Percentiles rank a stretch among this genome's conserved stretches.
Conservation (phyloP, 1,140 invertebrate species). For the Apocrypta bakeri region DNA sequence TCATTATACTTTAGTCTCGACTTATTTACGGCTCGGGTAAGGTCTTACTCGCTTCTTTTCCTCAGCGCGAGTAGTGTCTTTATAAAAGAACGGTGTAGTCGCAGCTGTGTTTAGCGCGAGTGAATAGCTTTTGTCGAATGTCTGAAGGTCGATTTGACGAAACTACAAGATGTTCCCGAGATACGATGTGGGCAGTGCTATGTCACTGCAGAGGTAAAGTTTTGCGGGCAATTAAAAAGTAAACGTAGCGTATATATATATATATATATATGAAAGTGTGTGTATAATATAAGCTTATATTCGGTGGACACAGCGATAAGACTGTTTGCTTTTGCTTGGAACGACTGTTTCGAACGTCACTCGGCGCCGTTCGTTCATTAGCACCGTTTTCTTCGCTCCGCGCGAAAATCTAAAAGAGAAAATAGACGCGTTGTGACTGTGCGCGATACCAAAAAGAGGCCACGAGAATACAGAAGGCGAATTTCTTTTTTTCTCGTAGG, state of each 20-base stretch:
- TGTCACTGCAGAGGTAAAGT: constrained; percentile 67
- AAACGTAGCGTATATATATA: no score
- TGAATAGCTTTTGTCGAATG: background rate
- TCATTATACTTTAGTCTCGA: background rate
- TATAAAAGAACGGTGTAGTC: background rate
- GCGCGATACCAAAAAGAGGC: no score
- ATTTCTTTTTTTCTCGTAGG: constrained; percentile 54
- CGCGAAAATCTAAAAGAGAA: background rate
- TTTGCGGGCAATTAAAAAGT: background rate
- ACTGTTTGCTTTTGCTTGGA: background rate
- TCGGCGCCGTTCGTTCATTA: no score
- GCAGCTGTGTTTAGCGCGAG: background rate
- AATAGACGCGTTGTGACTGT: background rate
- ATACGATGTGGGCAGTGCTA: constrained; percentile 66
- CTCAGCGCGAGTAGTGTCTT: background rate
- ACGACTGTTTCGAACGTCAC: no score
- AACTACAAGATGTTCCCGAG: constrained; percentile 64
- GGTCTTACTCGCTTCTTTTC: background rate
- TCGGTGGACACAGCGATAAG: background rate
- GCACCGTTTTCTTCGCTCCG: background rate
- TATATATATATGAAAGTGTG: no score
- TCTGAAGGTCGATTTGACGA: background rate
- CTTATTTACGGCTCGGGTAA: constrained; percentile 2
- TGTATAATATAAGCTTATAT: no score
- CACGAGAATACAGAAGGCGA: no score